Percentiles rank a stretch among this genome's conserved stretches.
Evolutionary conservation across 2,888 invertebrate genomes (phyloP).

Genomic region (Sepiola atlantica): DNA sequence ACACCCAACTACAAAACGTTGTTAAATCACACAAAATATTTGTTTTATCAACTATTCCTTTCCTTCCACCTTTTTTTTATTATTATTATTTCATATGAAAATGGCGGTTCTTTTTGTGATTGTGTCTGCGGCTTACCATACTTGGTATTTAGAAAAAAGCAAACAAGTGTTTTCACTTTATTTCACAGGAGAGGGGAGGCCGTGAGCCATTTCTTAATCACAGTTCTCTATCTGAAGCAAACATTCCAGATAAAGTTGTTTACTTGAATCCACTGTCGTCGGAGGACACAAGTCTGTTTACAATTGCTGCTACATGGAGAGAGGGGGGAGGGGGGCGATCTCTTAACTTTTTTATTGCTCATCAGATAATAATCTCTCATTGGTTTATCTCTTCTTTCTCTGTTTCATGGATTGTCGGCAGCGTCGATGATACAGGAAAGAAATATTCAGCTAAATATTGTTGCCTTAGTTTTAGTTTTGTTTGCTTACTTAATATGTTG

Average conservation of each 20-base stretch:
- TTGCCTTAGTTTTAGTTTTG: background rate
- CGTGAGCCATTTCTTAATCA: background rate
- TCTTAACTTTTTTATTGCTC: background rate
- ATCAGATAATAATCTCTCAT: background rate
- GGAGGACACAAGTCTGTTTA: background rate
- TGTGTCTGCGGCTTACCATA: background rate
- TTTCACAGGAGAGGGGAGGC: background rate
- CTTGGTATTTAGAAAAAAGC: background rate
- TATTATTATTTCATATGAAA: too few species aligned
- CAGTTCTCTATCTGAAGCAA: background rate
- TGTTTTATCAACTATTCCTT: too few species aligned
- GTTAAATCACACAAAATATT: too few species aligned
- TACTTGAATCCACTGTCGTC: background rate
- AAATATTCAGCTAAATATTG: background rate
- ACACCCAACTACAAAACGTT: too few species aligned
- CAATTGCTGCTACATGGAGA: background rate
- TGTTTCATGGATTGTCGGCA: background rate
- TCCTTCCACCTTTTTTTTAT: too few species aligned
- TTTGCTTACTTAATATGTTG: too few species aligned
- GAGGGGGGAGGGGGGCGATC: too few species aligned
- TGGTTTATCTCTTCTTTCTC: background rate
- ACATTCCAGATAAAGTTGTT: background rate
- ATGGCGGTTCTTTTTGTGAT: background rate
- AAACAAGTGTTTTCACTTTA: background rate
- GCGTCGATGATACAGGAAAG: background rate